phyloP scores from a whole-genome alignment of 2,888 invertebrate species.

The Deilephila porcellus region DNA sequence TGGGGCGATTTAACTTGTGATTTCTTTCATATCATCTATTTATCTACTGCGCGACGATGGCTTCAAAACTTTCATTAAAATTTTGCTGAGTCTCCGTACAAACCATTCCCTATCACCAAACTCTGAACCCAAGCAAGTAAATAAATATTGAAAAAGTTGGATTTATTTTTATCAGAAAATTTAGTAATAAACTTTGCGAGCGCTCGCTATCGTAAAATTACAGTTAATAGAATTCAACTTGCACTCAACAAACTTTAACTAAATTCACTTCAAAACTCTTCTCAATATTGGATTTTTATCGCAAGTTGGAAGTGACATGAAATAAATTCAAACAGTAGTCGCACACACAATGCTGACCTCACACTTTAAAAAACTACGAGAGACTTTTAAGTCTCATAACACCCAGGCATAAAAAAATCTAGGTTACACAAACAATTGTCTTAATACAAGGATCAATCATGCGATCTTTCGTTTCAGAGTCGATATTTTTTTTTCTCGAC shows the following conservation, averaged over 20 bases:
- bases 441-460: no score
- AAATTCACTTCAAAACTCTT: neutral
- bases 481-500: neutral
- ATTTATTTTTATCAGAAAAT: neutral
- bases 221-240: neutral
- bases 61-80: no score
- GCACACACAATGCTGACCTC: no score
- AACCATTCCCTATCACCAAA: neutral
- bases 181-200: neutral
- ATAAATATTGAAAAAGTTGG: neutral
- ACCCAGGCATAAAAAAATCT: no score
- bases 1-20: no score
- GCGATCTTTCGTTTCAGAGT: neutral
- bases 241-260: neutral
- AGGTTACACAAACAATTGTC: no score
- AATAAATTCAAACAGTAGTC: no score
- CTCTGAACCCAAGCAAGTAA: neutral
- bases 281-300: conserved; percentile 6
- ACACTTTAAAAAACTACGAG: no score
- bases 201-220: neutral
- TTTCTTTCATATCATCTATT: no score
- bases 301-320: neutral
- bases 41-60: no score
- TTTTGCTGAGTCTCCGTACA: no score
- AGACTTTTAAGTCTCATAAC: no score